Evolutionary conservation across 1,140 invertebrate genomes (phyloP), one percentile per base, ranked within the genome.

Genomic region (Drosophila mauritiana): DNA sequence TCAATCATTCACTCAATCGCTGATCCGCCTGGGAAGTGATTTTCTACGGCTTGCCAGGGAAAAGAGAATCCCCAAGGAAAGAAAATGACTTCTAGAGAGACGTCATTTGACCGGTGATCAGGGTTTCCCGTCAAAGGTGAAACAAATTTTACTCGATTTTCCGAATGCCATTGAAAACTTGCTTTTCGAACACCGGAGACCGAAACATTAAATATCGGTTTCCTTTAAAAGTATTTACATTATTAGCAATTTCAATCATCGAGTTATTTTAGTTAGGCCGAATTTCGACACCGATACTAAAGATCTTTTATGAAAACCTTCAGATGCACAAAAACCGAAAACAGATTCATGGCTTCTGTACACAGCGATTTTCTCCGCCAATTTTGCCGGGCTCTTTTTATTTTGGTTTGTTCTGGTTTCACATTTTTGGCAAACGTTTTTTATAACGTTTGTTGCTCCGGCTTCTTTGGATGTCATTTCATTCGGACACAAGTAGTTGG

Each of bases 401-500:
- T 72, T 42, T 73, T 76, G 64, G 42, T 17, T 42, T 53, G 42
- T 43, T 53, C 31, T 73, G 68, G 27, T 57, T 46, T 37, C 42
- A 20, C 25, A 46, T 65, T 79, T 62, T 74, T 69, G 42, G 65
- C 54, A 77, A 57, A 57, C 25, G n/a, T 34, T 55, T 68, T 58
- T 63, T 78, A 25, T 43, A 75, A 43, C 63, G 57, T 76, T 31
- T 51, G 27, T 51, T 31, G 48, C 48, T 34, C 10, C 27, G 48
- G 52, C 31, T 55, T 42, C 55, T 69, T 43, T 37, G 51, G 34
- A 20, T 65, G 42, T 46, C 54, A 56, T 17, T 62, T 43, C 39
- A 34, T 54, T 63, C 59, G 31, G 45, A 15, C 45, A 36, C 46
- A 68, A 68, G 64, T 68, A 22, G 40, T 75, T 83, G 64, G 80